A percentile compares a stretch with the other conserved stretches of the same genome.
These are phyloP conservation scores for Phyllotis vaccarum DNA, from an alignment of 2,797 vertebrate species.

Conservation along the genomic window DNA sequence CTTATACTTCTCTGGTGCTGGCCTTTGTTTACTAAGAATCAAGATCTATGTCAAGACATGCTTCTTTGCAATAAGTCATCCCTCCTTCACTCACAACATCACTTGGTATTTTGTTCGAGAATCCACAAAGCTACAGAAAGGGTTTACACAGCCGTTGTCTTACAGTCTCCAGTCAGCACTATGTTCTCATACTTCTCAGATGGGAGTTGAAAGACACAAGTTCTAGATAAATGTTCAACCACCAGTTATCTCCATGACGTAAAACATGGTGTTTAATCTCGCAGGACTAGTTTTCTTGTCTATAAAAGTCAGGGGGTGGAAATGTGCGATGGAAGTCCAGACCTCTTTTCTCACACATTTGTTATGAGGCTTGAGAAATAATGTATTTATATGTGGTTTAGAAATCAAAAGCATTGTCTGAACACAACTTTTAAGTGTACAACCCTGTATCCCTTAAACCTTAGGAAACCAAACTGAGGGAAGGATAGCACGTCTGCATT, in stretches of 20 bases:
- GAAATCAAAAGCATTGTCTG: conserved; percentile 58
- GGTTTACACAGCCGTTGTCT: conserved; percentile 49
- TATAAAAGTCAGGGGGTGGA: conserved; percentile 46
- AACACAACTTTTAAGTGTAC: conserved; percentile 56
- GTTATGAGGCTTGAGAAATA: conserved; percentile 64
- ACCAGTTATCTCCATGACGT: conserved; percentile 68
- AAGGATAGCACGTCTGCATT: conserved; percentile 39
- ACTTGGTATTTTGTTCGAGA: conserved; percentile 29
- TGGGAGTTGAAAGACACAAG: conserved; percentile 50
- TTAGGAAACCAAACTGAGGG: conserved; percentile 27
- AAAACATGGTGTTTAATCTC: conserved; percentile 49
- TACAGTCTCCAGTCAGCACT: background rate
- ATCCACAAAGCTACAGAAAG: conserved; percentile 18
- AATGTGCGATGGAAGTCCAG: background rate
- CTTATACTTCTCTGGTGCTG: conserved; percentile 5
- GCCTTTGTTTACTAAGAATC: conserved; percentile 43
- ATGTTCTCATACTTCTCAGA: conserved; percentile 30
- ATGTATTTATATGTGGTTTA: conserved; percentile 55
- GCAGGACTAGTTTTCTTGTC: conserved; percentile 59
- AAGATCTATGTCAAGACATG: conserved; percentile 32
- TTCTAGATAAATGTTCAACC: conserved; percentile 65
- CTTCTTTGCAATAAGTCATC: background rate
- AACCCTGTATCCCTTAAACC: conserved; percentile 59
- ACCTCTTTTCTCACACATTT: conserved; percentile 59
- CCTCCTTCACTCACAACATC: conserved; percentile 13